Evolutionary conservation across 1,140 invertebrate genomes (phyloP), one percentile per base, ranked within the genome.

Genomic region (Drosophila paulistorum): DNA sequence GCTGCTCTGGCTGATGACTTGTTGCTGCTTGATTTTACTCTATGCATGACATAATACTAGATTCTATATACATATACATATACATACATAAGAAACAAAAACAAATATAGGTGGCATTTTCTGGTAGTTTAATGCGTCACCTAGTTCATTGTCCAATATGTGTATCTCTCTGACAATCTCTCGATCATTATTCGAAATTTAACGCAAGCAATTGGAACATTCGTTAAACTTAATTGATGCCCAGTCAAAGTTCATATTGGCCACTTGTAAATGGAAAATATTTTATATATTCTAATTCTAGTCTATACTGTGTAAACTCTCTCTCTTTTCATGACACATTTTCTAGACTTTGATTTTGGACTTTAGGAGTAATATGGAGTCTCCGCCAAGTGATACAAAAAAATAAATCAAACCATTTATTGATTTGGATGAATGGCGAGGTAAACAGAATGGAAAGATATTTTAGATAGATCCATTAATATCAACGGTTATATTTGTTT

Each of bases 221-320:
- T 89, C 74, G 74, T 89, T 89, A 89, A 89, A 58, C 80, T 89
- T 63, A 89, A 89, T 89, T 84, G 70, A 37, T 20, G 41, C 20
- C 23, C 10, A 66, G 77, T 84, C 71, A 89, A 89, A 89, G 84
- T 73, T 78, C 77, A 65, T n/a, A 39, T 26, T 20, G 7, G 45
- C 9, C 45, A 51, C 23, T 51, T 48, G 20, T 69, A 39, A 51
- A 65, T 59, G 11, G 11, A 13, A 23, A 23, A 23, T 51, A 20
- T 51, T 10, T 9, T 4, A 23, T 48, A 23, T 23, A 23, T 51
- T 51, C 45, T 23, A 51, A 48, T 48, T 48, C 45, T 45, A 17
- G 42, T 45, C 37, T 39, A 14, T 45, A 45, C n/a, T 45, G 10
- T 17, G 1, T 1, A 48, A 7, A 48, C 7, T 39, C 10, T 13